Evolutionary conservation across 2,888 invertebrate genomes (phyloP).

Genomic region (Euphydryas editha): DNA sequence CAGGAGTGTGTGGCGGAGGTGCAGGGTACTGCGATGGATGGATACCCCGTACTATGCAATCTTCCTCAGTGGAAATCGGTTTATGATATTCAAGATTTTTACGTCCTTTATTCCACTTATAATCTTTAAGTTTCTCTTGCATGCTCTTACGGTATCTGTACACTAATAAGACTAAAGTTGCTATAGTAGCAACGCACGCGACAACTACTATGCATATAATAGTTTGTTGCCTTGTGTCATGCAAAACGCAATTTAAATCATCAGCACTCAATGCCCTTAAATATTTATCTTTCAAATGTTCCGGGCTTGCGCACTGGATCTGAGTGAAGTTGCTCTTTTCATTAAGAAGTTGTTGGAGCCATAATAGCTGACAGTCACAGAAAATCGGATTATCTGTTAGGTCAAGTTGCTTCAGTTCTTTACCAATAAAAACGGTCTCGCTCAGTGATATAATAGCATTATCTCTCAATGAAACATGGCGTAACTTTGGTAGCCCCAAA

Average conservation of each 20-base stretch:
- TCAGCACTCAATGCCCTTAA: conserved; percentile 88
- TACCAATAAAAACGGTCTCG: conserved; percentile 92
- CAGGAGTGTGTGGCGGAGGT: conserved; percentile 79
- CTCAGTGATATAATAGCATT: conserved; percentile 90
- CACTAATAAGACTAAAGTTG: conserved; percentile 88
- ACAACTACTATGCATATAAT: conserved; percentile 90
- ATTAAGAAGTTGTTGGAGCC: conserved; percentile 90
- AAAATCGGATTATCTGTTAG: conserved; percentile 92
- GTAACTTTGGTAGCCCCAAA: conserved; percentile 90
- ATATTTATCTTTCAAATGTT: conserved; percentile 87
- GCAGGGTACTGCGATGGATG: conserved; percentile 81
- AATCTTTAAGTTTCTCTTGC: conserved; percentile 91
- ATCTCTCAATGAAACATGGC: conserved; percentile 89
- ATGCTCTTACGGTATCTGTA: conserved; percentile 92
- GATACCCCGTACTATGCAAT: conserved; percentile 89
- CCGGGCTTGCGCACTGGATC: conserved; percentile 89
- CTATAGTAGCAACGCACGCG: conserved; percentile 88
- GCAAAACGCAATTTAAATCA: conserved; percentile 91
- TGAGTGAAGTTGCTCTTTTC: conserved; percentile 87
- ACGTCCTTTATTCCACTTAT: conserved; percentile 90
- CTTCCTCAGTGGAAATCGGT: conserved; percentile 92
- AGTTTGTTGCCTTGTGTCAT: conserved; percentile 91
- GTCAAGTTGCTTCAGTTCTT: conserved; percentile 89
- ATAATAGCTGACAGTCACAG: conserved; percentile 91
- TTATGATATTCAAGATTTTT: conserved; percentile 96